A percentile compares a stretch with the other conserved stretches of the same genome.
Conservation (phyloP, 2,113 vertebrate species). For the Vidua macroura region DNA sequence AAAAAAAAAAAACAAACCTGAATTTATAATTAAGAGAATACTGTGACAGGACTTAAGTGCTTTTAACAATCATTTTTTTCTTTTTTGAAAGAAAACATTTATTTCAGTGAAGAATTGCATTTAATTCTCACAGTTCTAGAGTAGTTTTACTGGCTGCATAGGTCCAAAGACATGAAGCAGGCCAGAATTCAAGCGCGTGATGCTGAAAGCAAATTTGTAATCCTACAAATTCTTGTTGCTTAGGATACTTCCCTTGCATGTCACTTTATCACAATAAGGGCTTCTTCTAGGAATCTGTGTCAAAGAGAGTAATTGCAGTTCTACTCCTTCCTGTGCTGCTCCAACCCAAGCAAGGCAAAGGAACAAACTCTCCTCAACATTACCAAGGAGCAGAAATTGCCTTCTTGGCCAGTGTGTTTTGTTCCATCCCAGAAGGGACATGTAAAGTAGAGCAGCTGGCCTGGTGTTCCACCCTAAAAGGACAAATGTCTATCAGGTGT, state of each 20-base stretch:
- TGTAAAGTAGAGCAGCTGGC: neutral
- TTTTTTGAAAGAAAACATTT: neutral
- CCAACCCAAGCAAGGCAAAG: neutral
- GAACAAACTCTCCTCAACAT: neutral
- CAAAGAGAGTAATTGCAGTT: neutral
- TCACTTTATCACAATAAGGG: neutral
- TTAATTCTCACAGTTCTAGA: neutral
- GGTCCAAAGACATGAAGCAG: neutral
- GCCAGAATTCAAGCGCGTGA: neutral
- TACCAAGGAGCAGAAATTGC: neutral
- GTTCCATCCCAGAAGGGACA: rapidly evolving
- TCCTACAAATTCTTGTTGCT: neutral
- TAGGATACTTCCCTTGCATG: neutral
- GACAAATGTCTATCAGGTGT: neutral
- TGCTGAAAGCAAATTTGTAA: neutral
- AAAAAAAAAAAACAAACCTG: neutral
- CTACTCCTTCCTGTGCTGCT: neutral
- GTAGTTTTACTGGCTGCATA: neutral
- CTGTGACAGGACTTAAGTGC: neutral
- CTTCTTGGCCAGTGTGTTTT: neutral
- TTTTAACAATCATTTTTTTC: neutral
- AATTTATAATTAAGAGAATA: neutral
- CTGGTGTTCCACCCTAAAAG: neutral
- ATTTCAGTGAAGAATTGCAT: neutral
- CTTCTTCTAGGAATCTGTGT: neutral